phyloP scores from a whole-genome alignment of 2,888 invertebrate species.

The Drosophila quinaria region DNA sequence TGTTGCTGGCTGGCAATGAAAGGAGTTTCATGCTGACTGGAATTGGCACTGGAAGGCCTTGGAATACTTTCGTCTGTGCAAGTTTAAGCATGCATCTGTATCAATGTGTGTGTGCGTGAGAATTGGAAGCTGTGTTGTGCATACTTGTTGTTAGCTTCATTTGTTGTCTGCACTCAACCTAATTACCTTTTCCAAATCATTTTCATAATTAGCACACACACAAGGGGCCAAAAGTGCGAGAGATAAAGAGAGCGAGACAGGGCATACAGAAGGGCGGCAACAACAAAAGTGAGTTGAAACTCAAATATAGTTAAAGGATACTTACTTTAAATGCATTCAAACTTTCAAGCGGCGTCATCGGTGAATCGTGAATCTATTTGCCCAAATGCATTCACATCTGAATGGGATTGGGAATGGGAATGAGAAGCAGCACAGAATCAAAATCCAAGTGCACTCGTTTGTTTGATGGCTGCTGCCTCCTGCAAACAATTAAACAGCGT shows the following conservation, averaged over 20 bases:
- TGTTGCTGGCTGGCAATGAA: constrained; percentile 70
- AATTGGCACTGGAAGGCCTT: constrained; percentile 74
- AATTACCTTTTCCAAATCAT: constrained; percentile 51
- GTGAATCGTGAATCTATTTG: constrained; percentile 48
- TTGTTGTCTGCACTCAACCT: constrained; percentile 32
- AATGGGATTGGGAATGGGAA: not conserved
- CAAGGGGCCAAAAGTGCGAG: constrained; percentile 13
- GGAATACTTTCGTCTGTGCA: constrained; percentile 37
- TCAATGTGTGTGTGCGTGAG: constrained; percentile 12
- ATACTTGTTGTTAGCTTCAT: constrained; percentile 26
- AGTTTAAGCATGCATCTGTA: constrained; percentile 10
- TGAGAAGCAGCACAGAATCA: constrained; percentile 32
- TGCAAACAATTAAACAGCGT: constrained; percentile 69
- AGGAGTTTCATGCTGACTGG: constrained; percentile 71
- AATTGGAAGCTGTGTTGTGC: constrained; percentile 43
- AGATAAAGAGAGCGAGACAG: constrained; percentile 4
- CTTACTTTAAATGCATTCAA: constrained; percentile 75
- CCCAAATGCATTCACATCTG: constrained; percentile 46
- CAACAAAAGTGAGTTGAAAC: constrained; percentile 33
- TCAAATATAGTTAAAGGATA: constrained; percentile 71
- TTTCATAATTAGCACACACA: constrained; percentile 77
- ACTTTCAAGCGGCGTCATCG: constrained; percentile 21
- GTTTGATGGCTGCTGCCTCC: constrained; percentile 52
- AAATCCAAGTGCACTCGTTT: constrained; percentile 53
- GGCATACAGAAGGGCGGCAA: constrained; percentile 11